These are phyloP conservation scores for Pipa parva DNA, from an alignment of 2,113 vertebrate genomes.

Conservation along the genomic window DNA sequence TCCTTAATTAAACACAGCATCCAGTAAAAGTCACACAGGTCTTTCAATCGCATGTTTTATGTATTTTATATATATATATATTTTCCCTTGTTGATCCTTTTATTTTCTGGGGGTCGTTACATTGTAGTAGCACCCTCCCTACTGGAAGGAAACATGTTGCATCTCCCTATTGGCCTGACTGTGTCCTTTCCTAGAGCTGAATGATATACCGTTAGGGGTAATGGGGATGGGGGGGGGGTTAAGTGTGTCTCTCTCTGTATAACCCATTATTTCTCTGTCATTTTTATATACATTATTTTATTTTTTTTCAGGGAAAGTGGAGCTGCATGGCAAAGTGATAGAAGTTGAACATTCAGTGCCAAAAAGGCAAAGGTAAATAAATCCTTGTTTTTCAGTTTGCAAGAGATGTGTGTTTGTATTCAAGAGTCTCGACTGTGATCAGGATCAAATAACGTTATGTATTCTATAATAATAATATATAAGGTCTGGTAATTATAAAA, in stretches of 20 bases:
- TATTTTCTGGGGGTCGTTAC: neutral
- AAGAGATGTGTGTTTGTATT: neutral
- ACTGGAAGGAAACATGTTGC: slow-evolving; percentile 25
- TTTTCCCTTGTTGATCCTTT: too few relatives aligned
- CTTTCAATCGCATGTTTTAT: neutral
- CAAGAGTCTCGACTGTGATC: too few relatives aligned
- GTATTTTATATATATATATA: slow-evolving; percentile 1
- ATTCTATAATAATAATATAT: too few relatives aligned
- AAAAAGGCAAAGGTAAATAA: slow-evolving; percentile 90
- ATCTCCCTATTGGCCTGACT: neutral
- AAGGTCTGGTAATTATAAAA: too few relatives aligned
- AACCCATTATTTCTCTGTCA: neutral
- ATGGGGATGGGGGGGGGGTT: neutral
- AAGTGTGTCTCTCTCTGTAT: slow-evolving; percentile 22
- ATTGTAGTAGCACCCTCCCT: neutral
- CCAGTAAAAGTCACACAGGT: too few relatives aligned
- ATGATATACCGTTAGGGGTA: neutral
- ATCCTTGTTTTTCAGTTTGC: too few relatives aligned
- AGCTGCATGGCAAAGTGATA: slow-evolving; percentile 92
- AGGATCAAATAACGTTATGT: too few relatives aligned
- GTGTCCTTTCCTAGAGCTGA: neutral
- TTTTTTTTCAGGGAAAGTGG: slow-evolving; percentile 84
- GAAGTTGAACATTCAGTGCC: slow-evolving; percentile 96
- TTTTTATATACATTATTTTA: slow-evolving; percentile 48
- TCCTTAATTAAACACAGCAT: neutral